Evolutionary conservation across 2,113 vertebrate species (phyloP), one percentile per base, ranked within the genome.

Genomic region (Microcebus jonahi): DNA sequence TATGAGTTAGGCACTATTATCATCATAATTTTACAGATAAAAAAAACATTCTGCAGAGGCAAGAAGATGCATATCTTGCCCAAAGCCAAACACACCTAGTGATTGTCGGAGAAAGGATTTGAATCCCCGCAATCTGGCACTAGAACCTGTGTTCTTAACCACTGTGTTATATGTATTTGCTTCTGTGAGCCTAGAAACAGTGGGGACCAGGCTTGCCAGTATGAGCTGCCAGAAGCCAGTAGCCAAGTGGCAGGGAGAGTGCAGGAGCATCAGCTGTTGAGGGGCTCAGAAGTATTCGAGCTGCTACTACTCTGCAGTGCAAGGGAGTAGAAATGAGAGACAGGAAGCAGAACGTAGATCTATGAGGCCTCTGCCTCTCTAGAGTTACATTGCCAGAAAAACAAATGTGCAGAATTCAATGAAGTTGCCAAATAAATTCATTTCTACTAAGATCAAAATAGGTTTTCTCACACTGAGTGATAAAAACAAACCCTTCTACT

Each of bases 171-270:
- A n/a, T 23, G 27, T n/a, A 34, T 73, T 93, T 96, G 39, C 61
- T 93, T 36, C 50, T 88, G 39, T 48, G 77, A 91, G 63, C 81
- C 82, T 96, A 77, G 94, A 97, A 88, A n/a, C 67, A 42, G n/a
- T 82, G 61, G 81, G 83, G 42, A 55, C 53, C 48, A 8, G 25
- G 36, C 8, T 80, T 79, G 50, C 86, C 94, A 86, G 55, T 18
- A 18, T 90, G 67, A 77, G 61, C 20, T 96, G 71, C 93, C 93
- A 97, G 88, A 15, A 90, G 21, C 53, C n/a, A 48, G 88, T 42
- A 73, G 96, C 73, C 94, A 97, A 91, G 67, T 89, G 95, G 94
- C 85, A 82, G 34, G 55, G 55, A 89, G 21, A 25, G 3, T 65
- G 27, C 25, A 59, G 68, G 92, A 88, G 34, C 55, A 29, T 97